A percentile compares a stretch with the other conserved stretches of the same genome.
phyloP scores from a whole-genome alignment of 2,888 invertebrate species.

The Tenthredo scrophulariae region DNA sequence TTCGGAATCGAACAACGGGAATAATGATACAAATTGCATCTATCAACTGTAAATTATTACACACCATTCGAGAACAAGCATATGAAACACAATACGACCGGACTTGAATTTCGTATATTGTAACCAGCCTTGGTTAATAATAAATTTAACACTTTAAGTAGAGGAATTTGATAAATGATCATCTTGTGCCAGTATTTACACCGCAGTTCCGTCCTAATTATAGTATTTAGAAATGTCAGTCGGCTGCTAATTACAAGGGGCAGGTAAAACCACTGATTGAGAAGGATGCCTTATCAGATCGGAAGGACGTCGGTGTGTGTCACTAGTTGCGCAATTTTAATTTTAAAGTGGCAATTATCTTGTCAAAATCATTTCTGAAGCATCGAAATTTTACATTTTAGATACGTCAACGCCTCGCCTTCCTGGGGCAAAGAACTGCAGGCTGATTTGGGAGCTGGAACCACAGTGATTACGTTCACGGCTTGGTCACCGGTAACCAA shows the following conservation, averaged over 20 bases:
- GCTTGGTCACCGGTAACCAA: constrained; percentile 81
- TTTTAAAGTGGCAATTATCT: constrained; percentile 29
- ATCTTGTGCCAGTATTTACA: not conserved
- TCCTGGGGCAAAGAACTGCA: constrained; percentile 83
- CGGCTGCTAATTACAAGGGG: constrained; percentile 40
- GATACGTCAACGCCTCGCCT: constrained; percentile 82
- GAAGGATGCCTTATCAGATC: not conserved
- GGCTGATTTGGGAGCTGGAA: constrained; percentile 81
- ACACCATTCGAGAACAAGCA: constrained; percentile 20
- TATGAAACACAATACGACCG: not conserved
- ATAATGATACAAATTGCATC: constrained; percentile 37
- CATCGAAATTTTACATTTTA: constrained; percentile 64
- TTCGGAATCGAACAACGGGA: not conserved
- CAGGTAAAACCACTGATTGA: not conserved
- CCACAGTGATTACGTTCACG: constrained; percentile 81
- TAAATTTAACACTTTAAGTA: constrained; percentile 15
- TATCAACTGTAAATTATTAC: constrained; percentile 29
- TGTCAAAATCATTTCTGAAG: constrained; percentile 24
- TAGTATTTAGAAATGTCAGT: constrained; percentile 32
- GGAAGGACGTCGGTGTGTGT: not conserved
- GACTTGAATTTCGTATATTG: constrained; percentile 2
- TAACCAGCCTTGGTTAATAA: not conserved
- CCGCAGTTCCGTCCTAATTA: constrained; percentile 25
- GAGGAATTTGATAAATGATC: constrained; percentile 35
- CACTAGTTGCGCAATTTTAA: constrained; percentile 22